Evolutionary conservation across 2,888 invertebrate species (phyloP), one percentile per base, ranked within the genome.

Genomic region (Calameuta filiformis): DNA sequence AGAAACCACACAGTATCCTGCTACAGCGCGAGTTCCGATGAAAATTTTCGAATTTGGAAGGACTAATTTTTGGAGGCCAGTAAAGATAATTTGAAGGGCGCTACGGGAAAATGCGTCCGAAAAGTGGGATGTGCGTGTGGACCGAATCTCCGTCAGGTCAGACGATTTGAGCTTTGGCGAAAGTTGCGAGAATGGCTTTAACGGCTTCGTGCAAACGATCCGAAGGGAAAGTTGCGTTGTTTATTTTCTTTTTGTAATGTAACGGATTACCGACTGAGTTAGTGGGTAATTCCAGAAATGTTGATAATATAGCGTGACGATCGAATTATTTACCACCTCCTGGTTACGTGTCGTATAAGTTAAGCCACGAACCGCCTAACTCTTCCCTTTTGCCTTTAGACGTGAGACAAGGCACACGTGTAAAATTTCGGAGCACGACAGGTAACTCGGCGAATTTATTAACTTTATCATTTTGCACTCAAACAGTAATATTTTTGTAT

Each of bases 51-150:
- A 23, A 56, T 23, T 56, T 56, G 23, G 0, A 56, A 56, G 2
- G 23, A 56, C 23, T 56, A 1, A 23, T 23, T 23, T 1, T 56
- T 23, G 23, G 23, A 23, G 15, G 23, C 23, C 23, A 56, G 56
- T 56, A 9, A 23, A 9, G 56, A 56, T 56, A 56, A 56, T 56
- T 56, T 2, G 2, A 56, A 23, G 56, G 23, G 2, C 23, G 4
- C 56, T 23, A 6, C 23, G 76, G 80, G 80, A 74, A 79, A 80
- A 82, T 73, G 74, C 75, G 73, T 33, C 71, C 31, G 71, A 71
- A 56, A 23, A 56, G 15, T 23, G 23, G 23, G 23, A 56, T 2
- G 56, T 9, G 23, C 56, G 6, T 15, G 56, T 56, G 23, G 23
- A 9, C 15, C 9, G 23, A 9, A 2, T 56, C 9, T 23, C 23